Evolutionary conservation across 2,113 vertebrate species (phyloP).

Genomic region (Baryphthengus martii): DNA sequence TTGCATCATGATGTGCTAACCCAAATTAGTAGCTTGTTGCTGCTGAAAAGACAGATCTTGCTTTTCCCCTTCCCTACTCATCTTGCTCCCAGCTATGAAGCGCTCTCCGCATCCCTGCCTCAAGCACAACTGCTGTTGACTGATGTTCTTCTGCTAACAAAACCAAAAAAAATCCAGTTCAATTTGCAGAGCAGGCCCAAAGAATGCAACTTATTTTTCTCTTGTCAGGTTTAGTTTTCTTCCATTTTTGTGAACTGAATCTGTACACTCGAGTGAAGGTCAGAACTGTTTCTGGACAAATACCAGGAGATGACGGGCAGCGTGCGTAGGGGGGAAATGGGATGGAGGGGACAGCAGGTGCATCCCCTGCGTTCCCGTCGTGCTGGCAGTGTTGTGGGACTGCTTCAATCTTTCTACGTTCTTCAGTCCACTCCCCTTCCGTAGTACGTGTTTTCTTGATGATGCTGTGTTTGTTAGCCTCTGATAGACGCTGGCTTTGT

Average conservation of each 20-base stretch:
- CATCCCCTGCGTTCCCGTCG: not conserved
- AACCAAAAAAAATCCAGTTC: not conserved
- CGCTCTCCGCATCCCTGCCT: not conserved
- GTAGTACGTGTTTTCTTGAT: not conserved
- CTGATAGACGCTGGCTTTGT: not conserved
- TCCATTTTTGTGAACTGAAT: not conserved
- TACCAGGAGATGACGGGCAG: not conserved
- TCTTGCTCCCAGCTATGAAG: not conserved
- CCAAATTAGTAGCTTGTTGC: not conserved
- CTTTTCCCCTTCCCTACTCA: not conserved
- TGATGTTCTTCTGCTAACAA: not conserved
- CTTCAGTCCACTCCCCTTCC: not conserved
- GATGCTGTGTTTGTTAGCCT: not conserved
- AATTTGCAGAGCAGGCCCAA: not conserved
- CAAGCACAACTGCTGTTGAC: not conserved
- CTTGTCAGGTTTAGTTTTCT: not conserved
- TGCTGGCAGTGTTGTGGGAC: not conserved
- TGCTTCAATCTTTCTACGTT: not conserved
- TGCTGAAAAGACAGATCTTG: not conserved
- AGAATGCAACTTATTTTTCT: not conserved
- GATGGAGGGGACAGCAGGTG: not conserved
- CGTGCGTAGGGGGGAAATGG: fast-evolving
- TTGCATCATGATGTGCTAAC: not conserved
- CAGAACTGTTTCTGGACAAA: not conserved
- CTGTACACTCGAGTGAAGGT: not conserved